A percentile compares a stretch with the other conserved stretches of the same genome.
phyloP scores from a whole-genome alignment of 2,888 invertebrate genomes.

The Rotaria sp. region DNA sequence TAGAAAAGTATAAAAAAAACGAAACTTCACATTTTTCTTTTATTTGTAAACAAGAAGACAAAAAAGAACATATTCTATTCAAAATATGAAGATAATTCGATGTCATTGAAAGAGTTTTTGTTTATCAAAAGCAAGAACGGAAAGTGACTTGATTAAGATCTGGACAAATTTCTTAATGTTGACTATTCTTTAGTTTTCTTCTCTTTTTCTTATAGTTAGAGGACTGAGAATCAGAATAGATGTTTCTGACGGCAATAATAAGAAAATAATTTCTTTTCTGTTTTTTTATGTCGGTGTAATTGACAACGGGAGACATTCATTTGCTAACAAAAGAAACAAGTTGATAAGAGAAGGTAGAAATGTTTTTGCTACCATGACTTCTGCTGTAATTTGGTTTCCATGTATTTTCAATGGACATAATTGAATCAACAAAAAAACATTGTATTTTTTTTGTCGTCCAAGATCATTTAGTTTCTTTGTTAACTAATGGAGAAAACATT shows the following conservation, averaged over 20 bases:
- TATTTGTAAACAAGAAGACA: too few relatives aligned
- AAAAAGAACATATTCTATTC: too few relatives aligned
- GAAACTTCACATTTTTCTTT: too few relatives aligned
- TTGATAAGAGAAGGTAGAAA: neutral
- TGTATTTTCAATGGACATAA: neutral
- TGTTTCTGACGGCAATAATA: neutral
- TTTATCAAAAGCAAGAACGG: too few relatives aligned
- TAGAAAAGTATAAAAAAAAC: too few relatives aligned
- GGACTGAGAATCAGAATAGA: neutral
- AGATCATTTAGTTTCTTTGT: neutral
- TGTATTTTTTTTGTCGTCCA: too few relatives aligned
- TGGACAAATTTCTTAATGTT: neutral
- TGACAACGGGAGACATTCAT: neutral
- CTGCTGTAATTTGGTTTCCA: neutral
- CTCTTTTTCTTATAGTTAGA: neutral
- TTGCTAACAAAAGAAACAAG: neutral
- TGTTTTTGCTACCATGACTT: neutral
- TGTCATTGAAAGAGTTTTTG: too few relatives aligned
- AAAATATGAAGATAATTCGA: too few relatives aligned
- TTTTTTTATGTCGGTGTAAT: neutral
- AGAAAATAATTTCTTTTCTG: neutral
- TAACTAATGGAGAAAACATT: neutral
- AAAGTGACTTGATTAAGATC: neutral
- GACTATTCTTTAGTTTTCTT: neutral
- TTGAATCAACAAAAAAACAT: too few relatives aligned